phyloP scores from a whole-genome alignment of 1,140 invertebrate species.

The Euborellia annulipes region DNA sequence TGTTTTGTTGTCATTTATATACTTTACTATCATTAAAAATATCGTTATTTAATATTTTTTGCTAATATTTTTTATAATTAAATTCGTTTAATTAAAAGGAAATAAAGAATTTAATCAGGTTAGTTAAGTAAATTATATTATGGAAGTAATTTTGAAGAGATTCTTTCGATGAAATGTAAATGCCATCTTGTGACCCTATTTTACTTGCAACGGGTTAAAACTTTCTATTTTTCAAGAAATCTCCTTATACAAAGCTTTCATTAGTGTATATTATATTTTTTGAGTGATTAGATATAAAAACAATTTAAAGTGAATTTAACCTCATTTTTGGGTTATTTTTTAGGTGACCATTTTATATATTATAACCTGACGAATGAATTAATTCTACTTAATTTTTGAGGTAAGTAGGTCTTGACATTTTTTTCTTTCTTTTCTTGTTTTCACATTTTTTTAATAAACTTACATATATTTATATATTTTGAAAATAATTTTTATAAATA shows the following conservation, averaged over 20 bases:
- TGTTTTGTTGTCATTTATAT: constrained; percentile 3
- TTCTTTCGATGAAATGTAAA: constrained; percentile 2
- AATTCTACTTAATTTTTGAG: constrained; percentile 12
- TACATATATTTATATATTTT: too few relatives aligned
- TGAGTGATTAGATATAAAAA: not conserved
- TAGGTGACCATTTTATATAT: constrained; percentile 6
- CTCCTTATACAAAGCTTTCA: not conserved
- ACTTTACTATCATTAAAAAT: not conserved
- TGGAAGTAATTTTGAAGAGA: too few relatives aligned
- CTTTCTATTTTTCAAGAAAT: not conserved
- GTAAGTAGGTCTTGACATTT: constrained; percentile 12
- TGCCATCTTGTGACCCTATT: constrained; percentile 16
- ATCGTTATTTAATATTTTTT: too few relatives aligned
- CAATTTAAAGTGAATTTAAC: not conserved
- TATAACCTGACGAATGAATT: constrained; percentile 5
- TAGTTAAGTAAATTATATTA: too few relatives aligned
- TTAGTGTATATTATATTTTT: not conserved
- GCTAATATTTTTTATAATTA: too few relatives aligned
- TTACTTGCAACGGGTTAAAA: constrained; percentile 1
- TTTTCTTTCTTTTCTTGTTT: too few relatives aligned
- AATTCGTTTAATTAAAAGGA: too few relatives aligned
- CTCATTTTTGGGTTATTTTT: too few relatives aligned
- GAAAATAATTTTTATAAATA: too few relatives aligned
- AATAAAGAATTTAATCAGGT: too few relatives aligned
- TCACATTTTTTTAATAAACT: too few relatives aligned